Conservation (phyloP, 2,797 vertebrate genomes). For the Cebuella pygmaea region DNA sequence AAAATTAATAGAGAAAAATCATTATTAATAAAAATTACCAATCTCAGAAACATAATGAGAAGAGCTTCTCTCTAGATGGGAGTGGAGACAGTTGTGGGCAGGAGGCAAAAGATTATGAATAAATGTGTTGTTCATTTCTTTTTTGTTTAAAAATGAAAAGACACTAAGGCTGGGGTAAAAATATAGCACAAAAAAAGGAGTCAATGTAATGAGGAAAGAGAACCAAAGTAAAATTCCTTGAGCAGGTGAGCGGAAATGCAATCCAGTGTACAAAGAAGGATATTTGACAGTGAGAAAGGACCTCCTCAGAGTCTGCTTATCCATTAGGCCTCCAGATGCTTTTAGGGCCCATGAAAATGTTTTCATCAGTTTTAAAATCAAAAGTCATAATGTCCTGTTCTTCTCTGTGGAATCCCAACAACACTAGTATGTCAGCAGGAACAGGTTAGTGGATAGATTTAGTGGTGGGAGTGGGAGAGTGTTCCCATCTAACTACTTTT, state of each 20-base stretch:
- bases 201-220: not conserved
- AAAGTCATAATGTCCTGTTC: not conserved
- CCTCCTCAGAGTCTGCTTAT: not conserved
- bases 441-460: not conserved
- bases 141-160: slow-evolving; percentile 10
- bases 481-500: not conserved
- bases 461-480: not conserved
- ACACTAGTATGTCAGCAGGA: not conserved
- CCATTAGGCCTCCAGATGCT: not conserved
- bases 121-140: not conserved
- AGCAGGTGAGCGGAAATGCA: not conserved
- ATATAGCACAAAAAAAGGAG: not conserved
- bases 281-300: not conserved
- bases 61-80: not conserved
- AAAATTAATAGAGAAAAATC: not conserved
- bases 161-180: not conserved
- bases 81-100: not conserved
- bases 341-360: not conserved
- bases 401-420: not conserved
- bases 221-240: not conserved
- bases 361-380: not conserved
- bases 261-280: not conserved
- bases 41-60: not conserved
- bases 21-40: not conserved
- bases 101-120: not conserved